Evolutionary conservation across 2,888 invertebrate species (phyloP).

Genomic region (Belgica antarctica): DNA sequence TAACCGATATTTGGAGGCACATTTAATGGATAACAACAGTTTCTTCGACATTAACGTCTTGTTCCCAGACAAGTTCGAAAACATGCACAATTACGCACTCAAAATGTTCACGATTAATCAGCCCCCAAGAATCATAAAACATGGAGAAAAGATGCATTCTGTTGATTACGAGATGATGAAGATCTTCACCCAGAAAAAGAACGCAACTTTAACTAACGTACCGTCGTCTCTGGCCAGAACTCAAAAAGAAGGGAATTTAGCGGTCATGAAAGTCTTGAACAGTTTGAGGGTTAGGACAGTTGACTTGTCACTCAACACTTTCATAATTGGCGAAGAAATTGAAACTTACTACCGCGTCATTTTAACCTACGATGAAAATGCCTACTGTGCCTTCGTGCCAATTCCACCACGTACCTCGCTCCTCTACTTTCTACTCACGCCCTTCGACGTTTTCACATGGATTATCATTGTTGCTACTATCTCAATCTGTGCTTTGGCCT

Average conservation of each 20-base stretch:
- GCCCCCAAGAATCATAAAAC: not conserved
- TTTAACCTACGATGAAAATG: not conserved
- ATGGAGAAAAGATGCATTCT: not conserved
- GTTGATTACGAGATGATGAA: not conserved
- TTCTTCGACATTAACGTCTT: too few relatives aligned
- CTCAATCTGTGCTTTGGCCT: not conserved
- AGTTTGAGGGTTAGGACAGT: too few relatives aligned
- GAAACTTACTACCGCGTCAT: too few relatives aligned
- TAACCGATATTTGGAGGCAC: too few relatives aligned
- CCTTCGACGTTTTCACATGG: not conserved
- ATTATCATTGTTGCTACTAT: not conserved
- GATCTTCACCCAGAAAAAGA: not conserved
- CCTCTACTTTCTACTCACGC: not conserved
- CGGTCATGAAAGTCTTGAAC: too few relatives aligned
- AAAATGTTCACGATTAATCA: not conserved
- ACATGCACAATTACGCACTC: not conserved
- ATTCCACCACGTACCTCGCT: not conserved
- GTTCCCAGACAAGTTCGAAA: slow-evolving; percentile 1
- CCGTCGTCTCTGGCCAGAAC: not conserved
- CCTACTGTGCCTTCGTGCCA: not conserved
- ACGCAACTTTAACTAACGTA: not conserved
- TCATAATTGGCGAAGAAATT: too few relatives aligned
- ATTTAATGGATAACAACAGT: too few relatives aligned
- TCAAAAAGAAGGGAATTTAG: too few relatives aligned
- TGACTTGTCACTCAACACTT: not conserved